Evolutionary conservation across 2,888 invertebrate species (phyloP).

Genomic region (Heliconius charithonia): DNA sequence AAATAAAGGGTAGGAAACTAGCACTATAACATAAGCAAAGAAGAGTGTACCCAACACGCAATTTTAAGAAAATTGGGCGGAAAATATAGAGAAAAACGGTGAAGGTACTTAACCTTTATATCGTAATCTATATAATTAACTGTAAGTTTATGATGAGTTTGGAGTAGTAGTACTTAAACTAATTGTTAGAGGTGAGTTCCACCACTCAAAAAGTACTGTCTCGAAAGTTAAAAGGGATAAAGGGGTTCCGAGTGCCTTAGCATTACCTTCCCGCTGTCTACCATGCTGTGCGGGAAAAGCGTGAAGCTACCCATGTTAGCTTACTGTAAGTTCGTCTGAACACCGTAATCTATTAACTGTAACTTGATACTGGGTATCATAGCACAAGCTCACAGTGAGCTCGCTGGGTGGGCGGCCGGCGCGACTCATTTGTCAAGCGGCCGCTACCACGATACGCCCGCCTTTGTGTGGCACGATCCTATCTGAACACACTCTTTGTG

Average conservation of each 20-base stretch:
- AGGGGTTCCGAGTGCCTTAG: no score
- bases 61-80: no score
- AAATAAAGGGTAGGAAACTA: no score
- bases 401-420: slow-evolving; percentile 69
- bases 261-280: not conserved
- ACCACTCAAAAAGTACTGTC: not conserved
- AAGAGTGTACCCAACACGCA: no score
- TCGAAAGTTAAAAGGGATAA: not conserved
- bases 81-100: no score
- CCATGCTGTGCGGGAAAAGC: not conserved
- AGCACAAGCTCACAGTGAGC: slow-evolving; percentile 46
- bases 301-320: not conserved
- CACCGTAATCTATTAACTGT: slow-evolving; percentile 35
- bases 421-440: slow-evolving; percentile 71
- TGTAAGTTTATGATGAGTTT: no score
- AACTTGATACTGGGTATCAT: slow-evolving; percentile 43
- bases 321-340: slow-evolving; percentile 20
- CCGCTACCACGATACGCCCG: slow-evolving; percentile 75
- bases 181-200: not conserved
- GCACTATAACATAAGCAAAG: no score
- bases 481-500: slow-evolving; percentile 72
- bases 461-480: slow-evolving; percentile 62
- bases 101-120: no score
- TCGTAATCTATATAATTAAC: no score
- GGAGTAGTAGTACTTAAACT: no score